Conservation (phyloP, 2,888 invertebrate genomes). For the Exephanes ischioxanthus region DNA sequence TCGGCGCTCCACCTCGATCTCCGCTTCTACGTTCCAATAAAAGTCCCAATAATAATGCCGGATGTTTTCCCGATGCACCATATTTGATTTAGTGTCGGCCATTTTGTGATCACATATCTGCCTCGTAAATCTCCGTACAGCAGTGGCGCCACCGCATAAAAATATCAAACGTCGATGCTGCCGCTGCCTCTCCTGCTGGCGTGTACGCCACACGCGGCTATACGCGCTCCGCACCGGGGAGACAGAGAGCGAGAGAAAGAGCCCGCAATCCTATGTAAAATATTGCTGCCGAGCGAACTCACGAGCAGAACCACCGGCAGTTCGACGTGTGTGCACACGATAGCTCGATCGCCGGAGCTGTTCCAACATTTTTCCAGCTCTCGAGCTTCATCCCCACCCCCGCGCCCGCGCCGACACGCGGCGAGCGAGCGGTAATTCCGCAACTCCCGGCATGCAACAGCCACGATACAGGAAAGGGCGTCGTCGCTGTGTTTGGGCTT, state of each 20-base stretch:
- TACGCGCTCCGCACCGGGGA: slow-evolving; percentile 10
- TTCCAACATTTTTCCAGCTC: slow-evolving; percentile 54
- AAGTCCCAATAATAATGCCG: slow-evolving; percentile 85
- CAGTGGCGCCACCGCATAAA: slow-evolving; percentile 82
- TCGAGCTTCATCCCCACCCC: slow-evolving; percentile 22
- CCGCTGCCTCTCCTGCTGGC: slow-evolving; percentile 29
- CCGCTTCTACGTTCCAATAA: slow-evolving; percentile 80
- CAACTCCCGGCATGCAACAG: slow-evolving; percentile 30
- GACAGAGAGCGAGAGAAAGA: slow-evolving; percentile 58
- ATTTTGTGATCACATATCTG: slow-evolving; percentile 85
- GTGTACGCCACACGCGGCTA: slow-evolving; percentile 12
- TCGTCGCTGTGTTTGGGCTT: slow-evolving; percentile 47
- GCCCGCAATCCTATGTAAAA: slow-evolving; percentile 83
- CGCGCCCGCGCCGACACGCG: slow-evolving; percentile 22
- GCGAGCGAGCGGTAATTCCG: slow-evolving; percentile 40
- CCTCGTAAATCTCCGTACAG: slow-evolving; percentile 83
- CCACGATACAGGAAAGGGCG: slow-evolving; percentile 29
- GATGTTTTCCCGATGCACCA: slow-evolving; percentile 85
- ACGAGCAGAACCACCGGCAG: slow-evolving; percentile 54
- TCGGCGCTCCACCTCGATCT: slow-evolving; percentile 63
- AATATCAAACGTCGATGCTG: slow-evolving; percentile 85
- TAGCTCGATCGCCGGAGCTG: slow-evolving; percentile 52
- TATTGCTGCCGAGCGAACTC: slow-evolving; percentile 80
- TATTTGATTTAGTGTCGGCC: slow-evolving; percentile 85
- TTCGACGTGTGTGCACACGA: slow-evolving; percentile 58